phyloP scores from a whole-genome alignment of 2,113 vertebrate genomes.

The Megaceryle torquata region DNA sequence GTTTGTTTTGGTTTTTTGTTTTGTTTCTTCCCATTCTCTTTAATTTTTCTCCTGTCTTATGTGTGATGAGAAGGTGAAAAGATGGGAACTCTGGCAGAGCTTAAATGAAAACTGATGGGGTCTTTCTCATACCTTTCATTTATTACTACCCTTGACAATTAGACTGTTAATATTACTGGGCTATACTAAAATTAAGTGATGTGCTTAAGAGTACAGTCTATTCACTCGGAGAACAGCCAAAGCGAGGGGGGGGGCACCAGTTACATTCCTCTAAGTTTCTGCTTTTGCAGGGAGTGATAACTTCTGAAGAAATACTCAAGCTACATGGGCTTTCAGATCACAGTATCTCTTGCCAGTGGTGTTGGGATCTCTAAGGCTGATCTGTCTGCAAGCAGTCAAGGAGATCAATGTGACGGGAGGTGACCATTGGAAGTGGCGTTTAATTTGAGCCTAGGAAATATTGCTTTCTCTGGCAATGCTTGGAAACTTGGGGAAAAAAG shows the following conservation, averaged over 20 bases:
- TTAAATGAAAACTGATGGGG: not conserved
- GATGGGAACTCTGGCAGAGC: not conserved
- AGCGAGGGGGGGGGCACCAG: not conserved
- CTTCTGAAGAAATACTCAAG: not conserved
- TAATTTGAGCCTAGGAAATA: not conserved
- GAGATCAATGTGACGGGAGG: not conserved
- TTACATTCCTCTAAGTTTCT: not conserved
- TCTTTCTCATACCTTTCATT: not conserved
- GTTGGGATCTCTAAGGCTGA: not conserved
- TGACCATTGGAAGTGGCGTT: not conserved
- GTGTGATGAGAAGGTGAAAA: not conserved
- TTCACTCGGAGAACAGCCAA: not conserved
- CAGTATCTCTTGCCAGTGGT: not conserved
- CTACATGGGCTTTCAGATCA: not conserved
- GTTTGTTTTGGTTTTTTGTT: not conserved
- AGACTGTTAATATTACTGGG: not conserved
- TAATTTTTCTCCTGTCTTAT: not conserved
- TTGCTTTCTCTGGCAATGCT: not conserved
- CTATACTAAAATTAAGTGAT: not conserved
- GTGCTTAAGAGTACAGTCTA: not conserved
- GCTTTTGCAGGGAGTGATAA: rapidly evolving
- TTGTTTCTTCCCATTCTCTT: not conserved
- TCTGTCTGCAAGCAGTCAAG: not conserved
- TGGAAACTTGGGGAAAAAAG: not conserved
- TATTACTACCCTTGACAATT: not conserved